Evolutionary conservation across 2,888 invertebrate species (phyloP), one percentile per base, ranked within the genome.

Genomic region (Andrena chrysosceles): DNA sequence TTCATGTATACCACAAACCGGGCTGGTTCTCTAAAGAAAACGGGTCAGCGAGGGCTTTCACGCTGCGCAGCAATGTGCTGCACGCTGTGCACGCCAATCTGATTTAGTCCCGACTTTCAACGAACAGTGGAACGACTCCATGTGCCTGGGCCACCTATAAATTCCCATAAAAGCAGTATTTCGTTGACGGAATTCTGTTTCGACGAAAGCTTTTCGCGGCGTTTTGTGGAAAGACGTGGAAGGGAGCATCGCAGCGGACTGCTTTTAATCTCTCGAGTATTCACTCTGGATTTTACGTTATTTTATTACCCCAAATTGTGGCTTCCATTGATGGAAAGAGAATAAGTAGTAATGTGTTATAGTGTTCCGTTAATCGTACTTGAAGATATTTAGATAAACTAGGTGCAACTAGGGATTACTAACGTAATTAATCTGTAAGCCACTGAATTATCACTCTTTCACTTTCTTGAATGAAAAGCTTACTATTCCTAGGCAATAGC

Each of bases 71-170:
- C 33, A 59, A 35, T 59, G 31, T 49, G 26, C 49, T 35, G 49
- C 10, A n/a, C 42, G 23, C 72, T 8, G 48, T 23, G 56, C 74
- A 48, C 29, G 73, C 62, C 73, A 63, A 76, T 76, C 79, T 70
- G 77, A 79, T 76, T 79, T 76, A 64, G 69, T 35, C 49, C 29
- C 77, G 56, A 49, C 79, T 79, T 79, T 76, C 42, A 75, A 79
- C 69, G 68, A 76, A 76, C 77, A 60, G 63, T 29, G 56, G 49
- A 79, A 68, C 69, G 69, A 76, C 69, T 56, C 10, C 13, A 48
- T 31, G 16, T 7, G 10, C 35, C 59, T 10, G 52, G 23, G 7
- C 10, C n/a, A 42, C 60, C 75, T n/a, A 69, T 60, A 75, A 77
- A 63, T 77, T 35, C 42, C 67, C 20, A 60, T 62, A 56, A 52